Evolutionary conservation across 2,888 invertebrate genomes (phyloP), one percentile per base, ranked within the genome.

Genomic region (Myopa testacea): DNA sequence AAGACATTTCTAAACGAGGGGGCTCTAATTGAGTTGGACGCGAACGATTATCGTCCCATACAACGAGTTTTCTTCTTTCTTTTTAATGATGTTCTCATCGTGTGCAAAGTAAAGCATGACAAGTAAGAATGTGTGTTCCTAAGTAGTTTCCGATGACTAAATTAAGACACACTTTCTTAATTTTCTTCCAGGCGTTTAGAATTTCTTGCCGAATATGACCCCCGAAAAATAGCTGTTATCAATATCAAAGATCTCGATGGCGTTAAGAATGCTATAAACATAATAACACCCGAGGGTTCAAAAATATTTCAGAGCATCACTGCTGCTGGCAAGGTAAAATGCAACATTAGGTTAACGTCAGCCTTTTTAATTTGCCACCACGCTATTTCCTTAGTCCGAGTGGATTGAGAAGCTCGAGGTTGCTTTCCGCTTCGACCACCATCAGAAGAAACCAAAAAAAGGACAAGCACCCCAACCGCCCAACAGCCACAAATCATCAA

Each of bases 371-470:
- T 34, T 12, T 14, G 16, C 5, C 70, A 16, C 3, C 26, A 16
- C 1, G 7, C 16, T 12, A 45, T 52, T 70, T 63, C 38, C 79
- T 34, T 45, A 96, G 93, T 95, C 95, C 90, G 96, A 97, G 86
- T 98, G 98, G 98, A 90, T 98, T 82, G 96, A 97, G 82, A 95
- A 96, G 86, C 94, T 98, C 87, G 98, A 98, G 86, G 92, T 94
- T 82, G 95, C 96, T 0, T 97, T 98, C 87, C 96, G 96, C 87
- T 92, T 94, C 81, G 93, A 95, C 85, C 90, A 94, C 82, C 84
- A 84, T 38, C 81, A 84, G 50, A 88, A 88, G 78, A 89, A 88
- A 75, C 40, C 84, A 1, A 85, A 92, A 90, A 87, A 91, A 89
- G 85, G 89, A 0, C 85, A 91, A 88, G 90, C 92, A 84, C 89